Percentiles rank a stretch among this genome's conserved stretches.
These are phyloP conservation scores for Salmo trutta DNA, from an alignment of 2,797 vertebrate genomes.

Conservation along the genomic window DNA sequence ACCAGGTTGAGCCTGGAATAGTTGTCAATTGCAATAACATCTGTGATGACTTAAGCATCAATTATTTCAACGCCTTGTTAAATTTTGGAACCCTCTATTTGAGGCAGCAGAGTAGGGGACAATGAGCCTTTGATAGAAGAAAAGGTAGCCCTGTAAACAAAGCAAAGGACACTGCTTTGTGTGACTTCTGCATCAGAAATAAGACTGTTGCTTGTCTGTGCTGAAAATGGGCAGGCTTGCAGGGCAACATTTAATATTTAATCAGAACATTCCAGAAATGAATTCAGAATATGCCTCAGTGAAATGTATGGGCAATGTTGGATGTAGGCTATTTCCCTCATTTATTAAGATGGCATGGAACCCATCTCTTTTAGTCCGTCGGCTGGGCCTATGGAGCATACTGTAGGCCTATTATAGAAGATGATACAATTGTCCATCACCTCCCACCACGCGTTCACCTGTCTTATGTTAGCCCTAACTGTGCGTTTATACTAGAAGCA, in stretches of 20 bases:
- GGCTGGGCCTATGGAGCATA: no score
- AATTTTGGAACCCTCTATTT: slow-evolving; percentile 32
- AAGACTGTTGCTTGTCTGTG: not conserved
- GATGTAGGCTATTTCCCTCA: not conserved
- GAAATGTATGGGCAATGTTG: not conserved
- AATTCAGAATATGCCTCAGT: not conserved
- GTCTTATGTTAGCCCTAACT: slow-evolving; percentile 22
- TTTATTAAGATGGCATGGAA: no score
- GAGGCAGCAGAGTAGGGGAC: not conserved
- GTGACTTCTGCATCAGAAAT: not conserved
- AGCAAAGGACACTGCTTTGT: not conserved
- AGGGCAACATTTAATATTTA: not conserved
- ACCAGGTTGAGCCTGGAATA: slow-evolving; percentile 1
- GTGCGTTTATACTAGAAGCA: no score
- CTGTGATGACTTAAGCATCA: slow-evolving; percentile 39
- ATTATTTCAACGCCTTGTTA: slow-evolving; percentile 38
- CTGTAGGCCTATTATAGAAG: not conserved
- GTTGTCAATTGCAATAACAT: slow-evolving; percentile 36
- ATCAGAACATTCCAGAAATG: not conserved
- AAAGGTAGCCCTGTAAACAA: not conserved
- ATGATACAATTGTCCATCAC: not conserved
- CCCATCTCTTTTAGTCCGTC: no score
- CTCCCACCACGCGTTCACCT: slow-evolving; percentile 30
- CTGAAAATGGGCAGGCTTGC: not conserved
- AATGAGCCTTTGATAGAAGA: not conserved